Percentiles rank a stretch among this genome's conserved stretches.
These are phyloP conservation scores for Colletes gigas DNA, from an alignment of 1,140 invertebrate species.

Conservation along the genomic window DNA sequence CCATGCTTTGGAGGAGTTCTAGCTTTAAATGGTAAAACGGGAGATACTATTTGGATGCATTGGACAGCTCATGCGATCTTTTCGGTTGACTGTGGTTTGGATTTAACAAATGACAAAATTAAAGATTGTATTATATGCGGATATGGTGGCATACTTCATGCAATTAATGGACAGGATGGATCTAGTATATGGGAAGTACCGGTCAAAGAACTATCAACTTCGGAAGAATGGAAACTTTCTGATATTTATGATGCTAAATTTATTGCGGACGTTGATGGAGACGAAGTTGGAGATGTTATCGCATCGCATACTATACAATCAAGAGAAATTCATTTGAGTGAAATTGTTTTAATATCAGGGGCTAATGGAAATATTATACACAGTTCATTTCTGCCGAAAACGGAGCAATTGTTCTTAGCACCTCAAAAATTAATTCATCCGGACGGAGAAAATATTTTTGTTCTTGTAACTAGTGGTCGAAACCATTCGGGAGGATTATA, in stretches of 20 bases:
- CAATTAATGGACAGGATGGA: conserved; percentile 87
- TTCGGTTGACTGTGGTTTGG: conserved; percentile 87
- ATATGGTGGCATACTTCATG: conserved; percentile 87
- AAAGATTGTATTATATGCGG: conserved; percentile 89
- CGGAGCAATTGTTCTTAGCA: conserved; percentile 87
- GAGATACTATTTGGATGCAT: conserved; percentile 88
- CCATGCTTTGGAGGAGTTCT: conserved; percentile 90
- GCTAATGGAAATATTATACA: conserved; percentile 85
- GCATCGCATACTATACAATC: conserved; percentile 85
- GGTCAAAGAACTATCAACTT: conserved; percentile 66
- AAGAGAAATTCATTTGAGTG: conserved; percentile 80
- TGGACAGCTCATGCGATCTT: conserved; percentile 89
- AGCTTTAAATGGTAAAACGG: conserved; percentile 88
- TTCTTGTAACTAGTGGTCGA: conserved; percentile 89
- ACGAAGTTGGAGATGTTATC: conserved; percentile 87
- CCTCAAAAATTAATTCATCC: conserved; percentile 84
- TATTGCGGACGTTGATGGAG: conserved; percentile 87
- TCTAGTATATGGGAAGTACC: conserved; percentile 86
- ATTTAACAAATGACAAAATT: conserved; percentile 87
- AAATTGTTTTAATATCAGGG: conserved; percentile 88
- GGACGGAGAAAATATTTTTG: conserved; percentile 83
- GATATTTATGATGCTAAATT: conserved; percentile 87
- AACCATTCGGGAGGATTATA: conserved; percentile 88
- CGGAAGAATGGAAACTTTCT: conserved; percentile 76
- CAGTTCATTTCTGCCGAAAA: conserved; percentile 84